Conservation (phyloP, 2,113 vertebrate species). For the Thinocorus orbignyianus region DNA sequence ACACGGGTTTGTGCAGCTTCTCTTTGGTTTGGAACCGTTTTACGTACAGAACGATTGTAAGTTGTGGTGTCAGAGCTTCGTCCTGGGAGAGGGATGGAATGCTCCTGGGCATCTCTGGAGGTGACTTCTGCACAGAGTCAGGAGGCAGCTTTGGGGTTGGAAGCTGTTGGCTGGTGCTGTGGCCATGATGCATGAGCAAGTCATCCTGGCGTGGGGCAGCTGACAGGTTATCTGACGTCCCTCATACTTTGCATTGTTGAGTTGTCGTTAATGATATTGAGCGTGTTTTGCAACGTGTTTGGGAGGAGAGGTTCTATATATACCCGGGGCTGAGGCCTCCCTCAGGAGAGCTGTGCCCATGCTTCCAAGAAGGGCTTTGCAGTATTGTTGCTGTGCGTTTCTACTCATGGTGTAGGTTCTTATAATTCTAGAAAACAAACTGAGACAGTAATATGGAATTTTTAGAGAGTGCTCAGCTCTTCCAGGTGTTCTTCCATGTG, state of each 20-base stretch:
- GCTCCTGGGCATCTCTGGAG: background rate
- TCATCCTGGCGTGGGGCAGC: background rate
- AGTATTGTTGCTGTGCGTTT: background rate
- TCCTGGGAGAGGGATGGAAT: background rate
- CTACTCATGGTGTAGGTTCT: background rate
- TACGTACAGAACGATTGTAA: background rate
- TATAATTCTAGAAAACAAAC: background rate
- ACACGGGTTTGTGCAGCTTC: background rate
- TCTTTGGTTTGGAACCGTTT: background rate
- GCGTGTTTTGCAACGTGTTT: slow-evolving; percentile 10
- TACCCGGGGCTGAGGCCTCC: background rate
- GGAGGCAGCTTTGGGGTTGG: background rate
- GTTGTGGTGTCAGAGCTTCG: background rate
- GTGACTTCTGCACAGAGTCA: background rate
- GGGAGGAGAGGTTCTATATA: background rate
- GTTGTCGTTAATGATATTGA: background rate
- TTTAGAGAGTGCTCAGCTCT: background rate
- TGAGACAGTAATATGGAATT: background rate
- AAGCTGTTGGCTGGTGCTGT: background rate
- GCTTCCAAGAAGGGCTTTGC: background rate
- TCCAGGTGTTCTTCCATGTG: background rate
- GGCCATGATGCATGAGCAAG: background rate
- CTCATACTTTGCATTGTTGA: background rate
- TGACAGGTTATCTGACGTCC: background rate
- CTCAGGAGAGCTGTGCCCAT: background rate